Evolutionary conservation across 1,140 invertebrate genomes (phyloP).

Genomic region (Carcinoscorpius rotundicauda): DNA sequence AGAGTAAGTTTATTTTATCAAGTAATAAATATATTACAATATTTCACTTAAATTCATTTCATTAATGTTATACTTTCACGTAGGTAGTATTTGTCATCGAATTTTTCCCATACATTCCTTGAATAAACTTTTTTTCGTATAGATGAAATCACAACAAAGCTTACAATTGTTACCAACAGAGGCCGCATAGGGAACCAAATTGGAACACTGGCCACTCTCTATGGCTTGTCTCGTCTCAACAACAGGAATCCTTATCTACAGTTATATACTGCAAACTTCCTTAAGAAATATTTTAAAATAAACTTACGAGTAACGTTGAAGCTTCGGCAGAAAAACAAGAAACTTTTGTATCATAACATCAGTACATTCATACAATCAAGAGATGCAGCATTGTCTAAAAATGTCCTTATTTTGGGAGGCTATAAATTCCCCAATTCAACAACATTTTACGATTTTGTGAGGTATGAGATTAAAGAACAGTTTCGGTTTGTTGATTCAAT

Average conservation of each 20-base stretch:
- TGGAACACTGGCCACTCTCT: slow-evolving; percentile 49
- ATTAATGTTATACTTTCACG: no score
- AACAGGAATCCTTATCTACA: slow-evolving; percentile 29
- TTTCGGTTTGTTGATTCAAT: not conserved
- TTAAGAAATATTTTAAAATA: not conserved
- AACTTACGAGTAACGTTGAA: not conserved
- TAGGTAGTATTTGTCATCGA: no score
- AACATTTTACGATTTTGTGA: not conserved
- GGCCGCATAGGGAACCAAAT: slow-evolving; percentile 51
- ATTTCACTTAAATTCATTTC: no score
- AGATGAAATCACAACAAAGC: no score
- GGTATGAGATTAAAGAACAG: not conserved
- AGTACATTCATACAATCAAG: not conserved
- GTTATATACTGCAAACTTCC: not conserved
- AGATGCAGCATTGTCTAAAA: not conserved
- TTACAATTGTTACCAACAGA: slow-evolving; percentile 22
- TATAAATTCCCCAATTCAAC: not conserved
- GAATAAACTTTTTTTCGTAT: no score
- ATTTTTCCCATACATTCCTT: no score
- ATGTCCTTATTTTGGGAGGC: not conserved
- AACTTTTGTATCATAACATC: not conserved
- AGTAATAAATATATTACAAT: no score
- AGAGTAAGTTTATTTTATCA: no score
- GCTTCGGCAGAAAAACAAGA: not conserved
- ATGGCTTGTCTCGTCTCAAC: slow-evolving; percentile 42